These are phyloP conservation scores for Lepetodrilus schrolli DNA, from an alignment of 2,888 invertebrate species.

Conservation along the genomic window DNA sequence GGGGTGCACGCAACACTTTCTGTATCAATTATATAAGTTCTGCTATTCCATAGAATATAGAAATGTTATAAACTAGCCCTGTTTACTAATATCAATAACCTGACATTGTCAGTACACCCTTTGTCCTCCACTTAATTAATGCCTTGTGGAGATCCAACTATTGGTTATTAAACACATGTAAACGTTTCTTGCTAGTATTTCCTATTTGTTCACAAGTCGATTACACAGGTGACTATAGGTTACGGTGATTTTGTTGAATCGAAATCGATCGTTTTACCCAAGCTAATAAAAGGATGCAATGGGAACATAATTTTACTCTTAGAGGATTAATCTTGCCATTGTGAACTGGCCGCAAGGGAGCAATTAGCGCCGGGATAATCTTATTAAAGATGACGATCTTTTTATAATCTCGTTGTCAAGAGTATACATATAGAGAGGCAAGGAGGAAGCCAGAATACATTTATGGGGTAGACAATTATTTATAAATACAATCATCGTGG, in stretches of 20 bases:
- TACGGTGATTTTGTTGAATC: not conserved
- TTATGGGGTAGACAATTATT: not conserved
- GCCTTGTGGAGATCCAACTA: not conserved
- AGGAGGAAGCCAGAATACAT: no score
- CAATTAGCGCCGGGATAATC: constrained; percentile 2
- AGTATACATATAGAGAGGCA: not conserved
- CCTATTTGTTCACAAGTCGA: constrained; percentile 19
- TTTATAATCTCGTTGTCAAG: not conserved
- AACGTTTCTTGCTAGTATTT: constrained; percentile 20
- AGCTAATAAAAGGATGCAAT: constrained; percentile 15
- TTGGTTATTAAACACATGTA: constrained; percentile 20
- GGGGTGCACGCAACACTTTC: no score
- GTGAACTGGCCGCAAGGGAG: constrained; percentile 5
- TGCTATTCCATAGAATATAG: no score
- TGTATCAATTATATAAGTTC: no score
- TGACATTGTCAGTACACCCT: not conserved
- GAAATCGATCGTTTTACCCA: constrained; percentile 15
- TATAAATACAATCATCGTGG: not conserved
- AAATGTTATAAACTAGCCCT: no score
- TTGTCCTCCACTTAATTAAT: not conserved
- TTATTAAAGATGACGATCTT: constrained; percentile 19
- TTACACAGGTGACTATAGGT: not conserved
- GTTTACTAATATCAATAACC: not conserved
- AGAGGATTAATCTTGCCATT: constrained; percentile 16
- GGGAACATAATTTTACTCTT: constrained; percentile 21